Conservation (phyloP, 2,888 invertebrate genomes). For the Stenurella melanura region DNA sequence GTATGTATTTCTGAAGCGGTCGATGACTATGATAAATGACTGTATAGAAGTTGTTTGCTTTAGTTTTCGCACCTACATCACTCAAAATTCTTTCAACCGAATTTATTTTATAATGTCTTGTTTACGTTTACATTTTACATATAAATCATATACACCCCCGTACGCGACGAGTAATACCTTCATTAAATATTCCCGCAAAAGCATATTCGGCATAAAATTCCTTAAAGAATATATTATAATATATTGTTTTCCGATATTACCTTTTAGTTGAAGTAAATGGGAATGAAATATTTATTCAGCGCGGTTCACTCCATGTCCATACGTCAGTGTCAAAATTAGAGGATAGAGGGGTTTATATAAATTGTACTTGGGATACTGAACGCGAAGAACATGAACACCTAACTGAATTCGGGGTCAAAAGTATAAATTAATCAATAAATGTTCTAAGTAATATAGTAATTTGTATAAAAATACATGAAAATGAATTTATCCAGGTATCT, state of each 20-base stretch:
- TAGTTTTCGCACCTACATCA: constrained; percentile 43
- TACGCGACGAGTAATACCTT: background rate
- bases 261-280: background rate
- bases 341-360: too few relatives aligned
- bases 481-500: too few relatives aligned
- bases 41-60: constrained; percentile 37
- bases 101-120: constrained; percentile 37
- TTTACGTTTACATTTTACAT: constrained; percentile 36
- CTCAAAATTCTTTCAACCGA: constrained; percentile 39
- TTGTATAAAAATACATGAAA: too few relatives aligned
- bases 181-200: constrained; percentile 17
- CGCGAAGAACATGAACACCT: too few relatives aligned
- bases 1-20: constrained; percentile 52
- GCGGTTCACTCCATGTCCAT: background rate
- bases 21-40: constrained; percentile 46
- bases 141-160: constrained; percentile 31
- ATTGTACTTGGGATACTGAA: too few relatives aligned
- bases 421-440: too few relatives aligned
- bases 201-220: background rate
- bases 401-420: too few relatives aligned
- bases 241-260: constrained; percentile 4
- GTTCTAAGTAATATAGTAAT: too few relatives aligned
- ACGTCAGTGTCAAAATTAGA: too few relatives aligned
- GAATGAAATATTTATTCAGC: background rate
- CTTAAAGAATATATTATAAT: constrained; percentile 1